Conservation (phyloP, 2,113 vertebrate species). For the Scalopus aquaticus region DNA sequence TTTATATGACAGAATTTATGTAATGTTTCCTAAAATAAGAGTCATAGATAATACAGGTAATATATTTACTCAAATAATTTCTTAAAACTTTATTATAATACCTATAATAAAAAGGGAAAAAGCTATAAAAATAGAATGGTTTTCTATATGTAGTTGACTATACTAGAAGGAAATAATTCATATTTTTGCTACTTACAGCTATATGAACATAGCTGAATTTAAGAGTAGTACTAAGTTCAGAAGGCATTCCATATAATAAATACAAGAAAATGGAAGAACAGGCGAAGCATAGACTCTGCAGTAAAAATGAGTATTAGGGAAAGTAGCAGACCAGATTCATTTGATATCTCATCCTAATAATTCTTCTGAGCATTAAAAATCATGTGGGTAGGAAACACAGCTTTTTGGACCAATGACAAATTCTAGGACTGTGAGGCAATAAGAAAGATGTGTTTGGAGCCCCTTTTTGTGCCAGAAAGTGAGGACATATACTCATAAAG, state of each 20-base stretch:
- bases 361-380: background rate
- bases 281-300: background rate
- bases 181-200: background rate
- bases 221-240: constrained; percentile 8
- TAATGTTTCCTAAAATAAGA: constrained; percentile 46
- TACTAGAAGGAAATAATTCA: background rate
- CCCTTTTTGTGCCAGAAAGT: background rate
- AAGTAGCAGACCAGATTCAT: background rate
- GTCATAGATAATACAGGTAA: constrained; percentile 23
- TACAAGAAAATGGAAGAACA: constrained; percentile 30
- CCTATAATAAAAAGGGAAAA: background rate
- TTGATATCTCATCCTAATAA: background rate
- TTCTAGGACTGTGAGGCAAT: background rate
- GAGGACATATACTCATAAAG: constrained; percentile 31
- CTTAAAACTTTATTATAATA: background rate
- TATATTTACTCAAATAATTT: background rate
- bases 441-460: background rate
- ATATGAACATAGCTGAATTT: background rate
- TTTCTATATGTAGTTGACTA: background rate
- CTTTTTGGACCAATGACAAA: background rate
- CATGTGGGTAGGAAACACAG: background rate
- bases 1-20: constrained; percentile 26
- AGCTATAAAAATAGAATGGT: background rate
- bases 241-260: background rate
- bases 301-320: constrained; percentile 34